phyloP scores from a whole-genome alignment of 2,797 vertebrate species.

The Poecilia picta region DNA sequence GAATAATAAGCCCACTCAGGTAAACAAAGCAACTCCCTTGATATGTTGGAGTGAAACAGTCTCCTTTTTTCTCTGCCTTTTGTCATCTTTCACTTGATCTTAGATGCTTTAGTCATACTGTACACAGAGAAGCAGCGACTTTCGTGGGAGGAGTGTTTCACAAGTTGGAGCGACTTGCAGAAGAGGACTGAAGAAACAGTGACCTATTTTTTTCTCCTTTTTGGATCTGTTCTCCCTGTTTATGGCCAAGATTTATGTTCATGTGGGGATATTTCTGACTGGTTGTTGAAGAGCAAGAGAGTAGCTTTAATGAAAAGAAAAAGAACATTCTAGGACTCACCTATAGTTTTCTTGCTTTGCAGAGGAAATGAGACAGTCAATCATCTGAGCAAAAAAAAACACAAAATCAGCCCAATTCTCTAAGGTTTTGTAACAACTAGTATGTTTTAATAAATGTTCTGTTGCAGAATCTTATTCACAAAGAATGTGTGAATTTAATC shows the following conservation, averaged over 20 bases:
- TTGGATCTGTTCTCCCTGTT: constrained; percentile 7
- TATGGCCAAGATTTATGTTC: not conserved
- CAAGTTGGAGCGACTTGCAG: constrained; percentile 22
- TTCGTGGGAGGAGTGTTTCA: constrained; percentile 60
- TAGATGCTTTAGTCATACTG: constrained; percentile 53
- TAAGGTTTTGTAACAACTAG: not conserved
- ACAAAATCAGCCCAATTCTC: not conserved
- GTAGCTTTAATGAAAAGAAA: constrained; percentile 4
- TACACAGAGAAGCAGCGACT: constrained; percentile 35
- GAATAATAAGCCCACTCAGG: constrained; percentile 70
- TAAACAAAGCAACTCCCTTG: constrained; percentile 74
- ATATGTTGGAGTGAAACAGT: constrained; percentile 54
- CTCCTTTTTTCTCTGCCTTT: constrained; percentile 54
- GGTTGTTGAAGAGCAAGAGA: not conserved
- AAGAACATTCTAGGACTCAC: not conserved
- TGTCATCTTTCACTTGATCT: constrained; percentile 69
- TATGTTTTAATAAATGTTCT: not conserved
- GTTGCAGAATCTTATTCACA: not conserved
- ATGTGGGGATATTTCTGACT: constrained; percentile 17
- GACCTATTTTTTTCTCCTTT: constrained; percentile 57
- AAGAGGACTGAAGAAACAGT: constrained; percentile 48
- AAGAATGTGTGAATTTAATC: not conserved
- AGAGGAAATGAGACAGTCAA: not conserved
- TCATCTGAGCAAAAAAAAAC: not conserved
- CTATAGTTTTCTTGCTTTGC: not conserved